These are phyloP conservation scores for Plectropomus leopardus DNA, from an alignment of 2,113 vertebrate genomes.

Conservation along the genomic window DNA sequence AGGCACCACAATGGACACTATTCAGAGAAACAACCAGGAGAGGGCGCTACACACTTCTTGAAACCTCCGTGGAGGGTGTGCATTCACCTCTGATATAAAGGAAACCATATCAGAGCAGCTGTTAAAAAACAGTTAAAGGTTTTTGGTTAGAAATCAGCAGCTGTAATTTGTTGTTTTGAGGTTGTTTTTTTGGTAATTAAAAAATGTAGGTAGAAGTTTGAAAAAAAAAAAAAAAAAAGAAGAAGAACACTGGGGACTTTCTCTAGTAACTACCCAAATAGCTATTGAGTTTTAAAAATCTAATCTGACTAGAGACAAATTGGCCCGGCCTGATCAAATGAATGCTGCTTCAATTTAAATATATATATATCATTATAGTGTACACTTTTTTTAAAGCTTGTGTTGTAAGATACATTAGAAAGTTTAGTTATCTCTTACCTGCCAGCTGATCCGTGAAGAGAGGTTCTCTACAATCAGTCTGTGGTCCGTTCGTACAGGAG, in stretches of 20 bases:
- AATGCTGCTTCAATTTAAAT: conserved; percentile 56
- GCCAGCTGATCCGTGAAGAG: conserved; percentile 93
- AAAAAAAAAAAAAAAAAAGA: neutral
- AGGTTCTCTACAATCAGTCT: conserved; percentile 94
- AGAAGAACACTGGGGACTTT: conserved; percentile 17
- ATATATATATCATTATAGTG: conserved; percentile 46
- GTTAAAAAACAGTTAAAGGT: conserved; percentile 86
- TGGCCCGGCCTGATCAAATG: conserved; percentile 29
- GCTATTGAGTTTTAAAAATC: neutral
- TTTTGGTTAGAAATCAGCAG: conserved; percentile 84
- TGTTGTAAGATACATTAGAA: neutral
- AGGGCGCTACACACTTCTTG: conserved; percentile 86
- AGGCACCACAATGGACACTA: conserved; percentile 95
- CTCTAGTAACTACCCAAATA: conserved; percentile 40
- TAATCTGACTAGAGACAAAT: conserved; percentile 21
- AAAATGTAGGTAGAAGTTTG: conserved; percentile 18
- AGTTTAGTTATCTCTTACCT: conserved; percentile 84
- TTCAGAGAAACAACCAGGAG: conserved; percentile 93
- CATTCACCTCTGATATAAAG: conserved; percentile 87
- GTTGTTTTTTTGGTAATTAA: conserved; percentile 30
- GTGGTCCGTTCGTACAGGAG: conserved; percentile 92
- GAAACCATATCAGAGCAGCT: conserved; percentile 90
- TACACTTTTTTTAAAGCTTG: neutral
- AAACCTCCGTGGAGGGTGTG: conserved; percentile 79
- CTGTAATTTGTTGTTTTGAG: conserved; percentile 66